phyloP scores from a whole-genome alignment of 2,113 vertebrate species.

The Protobothrops mucrosquamatus region DNA sequence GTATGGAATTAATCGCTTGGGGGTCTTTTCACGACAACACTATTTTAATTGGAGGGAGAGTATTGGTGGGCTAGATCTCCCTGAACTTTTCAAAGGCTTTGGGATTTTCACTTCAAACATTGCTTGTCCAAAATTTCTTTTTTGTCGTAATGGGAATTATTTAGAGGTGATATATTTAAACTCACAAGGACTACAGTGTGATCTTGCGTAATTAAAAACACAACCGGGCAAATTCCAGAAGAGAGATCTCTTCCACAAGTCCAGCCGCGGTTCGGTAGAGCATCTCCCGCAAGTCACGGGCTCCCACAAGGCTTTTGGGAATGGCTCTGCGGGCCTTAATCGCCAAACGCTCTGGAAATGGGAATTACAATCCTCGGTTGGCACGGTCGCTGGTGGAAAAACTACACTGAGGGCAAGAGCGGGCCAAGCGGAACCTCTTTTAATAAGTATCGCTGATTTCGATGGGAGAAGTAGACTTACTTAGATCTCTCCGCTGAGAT shows the following conservation, averaged over 20 bases:
- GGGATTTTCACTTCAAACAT: background rate
- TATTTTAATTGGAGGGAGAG: background rate
- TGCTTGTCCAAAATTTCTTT: background rate
- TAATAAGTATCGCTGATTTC: background rate
- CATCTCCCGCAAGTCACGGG: background rate
- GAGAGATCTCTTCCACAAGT: background rate
- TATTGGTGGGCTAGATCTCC: background rate
- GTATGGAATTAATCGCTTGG: background rate
- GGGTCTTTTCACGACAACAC: background rate
- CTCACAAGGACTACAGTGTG: background rate
- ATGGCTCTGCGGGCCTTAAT: background rate
- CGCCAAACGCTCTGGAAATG: background rate
- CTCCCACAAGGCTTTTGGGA: background rate
- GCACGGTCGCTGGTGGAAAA: background rate
- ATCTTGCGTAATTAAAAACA: background rate
- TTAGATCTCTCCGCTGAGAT: background rate
- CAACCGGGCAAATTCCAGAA: too few relatives aligned
- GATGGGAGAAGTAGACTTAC: background rate
- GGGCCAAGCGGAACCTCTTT: background rate
- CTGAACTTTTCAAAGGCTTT: background rate
- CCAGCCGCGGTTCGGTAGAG: too few relatives aligned
- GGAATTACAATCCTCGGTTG: background rate
- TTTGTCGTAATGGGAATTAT: background rate
- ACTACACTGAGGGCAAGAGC: background rate
- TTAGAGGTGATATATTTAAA: background rate